A percentile compares a stretch with the other conserved stretches of the same genome.
Evolutionary conservation across 2,113 vertebrate species (phyloP).

Genomic region (Nansenia antarctica): DNA sequence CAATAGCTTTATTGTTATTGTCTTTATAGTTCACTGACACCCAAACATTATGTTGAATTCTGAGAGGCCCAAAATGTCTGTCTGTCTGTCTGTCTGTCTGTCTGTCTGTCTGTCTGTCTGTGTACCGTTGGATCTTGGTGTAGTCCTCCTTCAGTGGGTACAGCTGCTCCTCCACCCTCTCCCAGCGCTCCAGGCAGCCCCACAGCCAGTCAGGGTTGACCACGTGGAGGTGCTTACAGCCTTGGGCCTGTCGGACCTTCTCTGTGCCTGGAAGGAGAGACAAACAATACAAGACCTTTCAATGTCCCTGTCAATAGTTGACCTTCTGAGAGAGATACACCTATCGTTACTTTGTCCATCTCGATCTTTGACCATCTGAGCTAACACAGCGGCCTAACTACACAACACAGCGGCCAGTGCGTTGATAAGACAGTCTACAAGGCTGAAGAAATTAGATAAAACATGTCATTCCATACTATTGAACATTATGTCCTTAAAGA

Average conservation of each 20-base stretch:
- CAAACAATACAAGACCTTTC: background rate
- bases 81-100: background rate
- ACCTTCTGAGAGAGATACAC: too few species aligned
- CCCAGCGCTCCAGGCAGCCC: constrained; percentile 97
- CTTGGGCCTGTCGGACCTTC: constrained; percentile 92
- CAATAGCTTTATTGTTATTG: too few species aligned
- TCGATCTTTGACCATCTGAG: too few species aligned
- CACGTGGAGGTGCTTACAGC: constrained; percentile 85
- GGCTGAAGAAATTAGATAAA: constrained; percentile 1
- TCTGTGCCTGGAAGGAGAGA: constrained; percentile 83
- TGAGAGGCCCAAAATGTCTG: background rate
- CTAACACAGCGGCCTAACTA: too few species aligned
- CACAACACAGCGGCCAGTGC: too few species aligned
- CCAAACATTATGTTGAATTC: too few species aligned
- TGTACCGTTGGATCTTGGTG: constrained; percentile 80
- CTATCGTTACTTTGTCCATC: too few species aligned
- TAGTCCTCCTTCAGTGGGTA: constrained; percentile 92
- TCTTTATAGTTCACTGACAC: too few species aligned
- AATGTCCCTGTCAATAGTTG: too few species aligned
- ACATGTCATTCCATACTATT: constrained; percentile 14
- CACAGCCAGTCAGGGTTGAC: constrained; percentile 97
- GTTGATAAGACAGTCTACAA: too few species aligned
- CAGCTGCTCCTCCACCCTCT: constrained; percentile 91
- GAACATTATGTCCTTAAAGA: background rate
- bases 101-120: background rate